Conservation (phyloP, 23 tunicate species). For the Botrylloides violaceus region DNA sequence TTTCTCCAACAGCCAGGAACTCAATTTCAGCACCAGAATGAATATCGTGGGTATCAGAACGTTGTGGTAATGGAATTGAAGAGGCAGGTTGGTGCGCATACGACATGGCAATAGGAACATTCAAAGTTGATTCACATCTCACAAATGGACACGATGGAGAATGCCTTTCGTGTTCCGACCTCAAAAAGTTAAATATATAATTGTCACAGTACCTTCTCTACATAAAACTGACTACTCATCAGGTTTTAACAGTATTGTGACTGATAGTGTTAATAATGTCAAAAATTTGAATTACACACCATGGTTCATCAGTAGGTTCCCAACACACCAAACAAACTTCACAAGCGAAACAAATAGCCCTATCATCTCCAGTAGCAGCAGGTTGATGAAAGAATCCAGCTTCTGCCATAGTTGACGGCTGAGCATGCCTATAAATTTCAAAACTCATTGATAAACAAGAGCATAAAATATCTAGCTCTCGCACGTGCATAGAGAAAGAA, state of each 20-base stretch:
- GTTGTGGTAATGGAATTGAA: constrained; percentile 1
- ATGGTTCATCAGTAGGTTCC: constrained; percentile 31
- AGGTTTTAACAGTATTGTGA: too few relatives aligned
- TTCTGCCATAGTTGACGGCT: constrained; percentile 14
- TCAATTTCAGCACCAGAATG: background rate
- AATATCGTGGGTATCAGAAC: background rate
- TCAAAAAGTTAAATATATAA: too few relatives aligned
- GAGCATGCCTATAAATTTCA: constrained; percentile 19
- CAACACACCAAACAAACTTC: constrained; percentile 21
- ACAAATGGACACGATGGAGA: constrained; percentile 25
- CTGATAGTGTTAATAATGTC: background rate
- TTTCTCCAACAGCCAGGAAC: constrained; percentile 7
- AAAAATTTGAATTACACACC: constrained; percentile 19
- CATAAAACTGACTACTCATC: too few relatives aligned
- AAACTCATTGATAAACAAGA: too few relatives aligned
- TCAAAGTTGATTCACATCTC: constrained; percentile 15
- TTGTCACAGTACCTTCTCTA: too few relatives aligned
- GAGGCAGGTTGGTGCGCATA: constrained; percentile 14
- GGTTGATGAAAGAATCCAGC: constrained; percentile 29
- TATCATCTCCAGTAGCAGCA: constrained; percentile 21
- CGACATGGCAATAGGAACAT: constrained; percentile 11
- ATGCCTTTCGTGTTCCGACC: constrained; percentile 30
- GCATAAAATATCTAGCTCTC: too few relatives aligned
- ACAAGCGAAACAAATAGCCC: constrained; percentile 28
- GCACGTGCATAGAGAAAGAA: too few relatives aligned